Conservation (phyloP, 2,888 invertebrate species). For the Ferdinandea cuprea region DNA sequence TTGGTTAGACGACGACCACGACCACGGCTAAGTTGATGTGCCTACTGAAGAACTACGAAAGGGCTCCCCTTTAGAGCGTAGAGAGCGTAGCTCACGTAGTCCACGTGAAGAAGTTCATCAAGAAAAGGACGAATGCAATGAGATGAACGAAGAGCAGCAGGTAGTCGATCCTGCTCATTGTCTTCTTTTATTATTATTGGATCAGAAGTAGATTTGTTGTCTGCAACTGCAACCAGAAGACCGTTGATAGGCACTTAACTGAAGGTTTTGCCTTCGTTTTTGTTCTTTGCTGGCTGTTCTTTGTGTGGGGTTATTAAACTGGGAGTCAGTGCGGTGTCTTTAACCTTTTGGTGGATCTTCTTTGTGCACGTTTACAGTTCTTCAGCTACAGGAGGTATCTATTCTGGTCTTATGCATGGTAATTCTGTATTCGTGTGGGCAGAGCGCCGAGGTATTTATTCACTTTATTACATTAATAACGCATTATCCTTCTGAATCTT, state of each 20-base stretch:
- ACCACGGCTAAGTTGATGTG: slow-evolving; percentile 32
- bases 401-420: neutral
- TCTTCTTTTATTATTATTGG: slow-evolving; percentile 52
- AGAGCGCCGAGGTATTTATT: too few relatives aligned
- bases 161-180: slow-evolving; percentile 22
- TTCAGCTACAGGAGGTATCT: neutral
- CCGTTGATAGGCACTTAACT: slow-evolving; percentile 19
- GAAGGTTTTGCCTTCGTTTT: neutral
- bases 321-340: slow-evolving; percentile 17
- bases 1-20: neutral
- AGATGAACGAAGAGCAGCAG: neutral
- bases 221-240: neutral
- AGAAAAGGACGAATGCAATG: slow-evolving; percentile 33
- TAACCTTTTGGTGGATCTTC: slow-evolving; percentile 16
- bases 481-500: too few relatives aligned
- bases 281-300: slow-evolving; percentile 6
- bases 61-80: slow-evolving; percentile 10
- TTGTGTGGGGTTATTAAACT: slow-evolving; percentile 47
- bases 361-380: slow-evolving; percentile 24
- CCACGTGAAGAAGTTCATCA: neutral
- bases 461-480: too few relatives aligned
- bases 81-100: neutral
- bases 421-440: too few relatives aligned
- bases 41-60: slow-evolving; percentile 25
- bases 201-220: slow-evolving; percentile 25